Evolutionary conservation across 2,797 vertebrate species (phyloP), one percentile per base, ranked within the genome.

Genomic region (Spheniscus humboldti): DNA sequence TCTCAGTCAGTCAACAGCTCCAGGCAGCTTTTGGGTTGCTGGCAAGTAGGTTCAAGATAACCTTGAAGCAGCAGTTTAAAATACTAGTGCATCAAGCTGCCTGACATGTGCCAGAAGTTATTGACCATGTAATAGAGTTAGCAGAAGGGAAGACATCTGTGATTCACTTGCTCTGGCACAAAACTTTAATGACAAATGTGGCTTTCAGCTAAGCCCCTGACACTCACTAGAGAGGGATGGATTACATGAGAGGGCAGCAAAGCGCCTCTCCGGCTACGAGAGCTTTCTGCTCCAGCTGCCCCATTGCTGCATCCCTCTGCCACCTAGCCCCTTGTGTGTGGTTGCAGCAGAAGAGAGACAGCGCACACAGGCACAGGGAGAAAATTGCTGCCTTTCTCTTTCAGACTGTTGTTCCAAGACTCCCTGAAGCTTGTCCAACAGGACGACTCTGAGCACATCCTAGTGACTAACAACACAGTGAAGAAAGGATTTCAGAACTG

Each of bases 281-380:
- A 81, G n/a, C 27, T 67, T 84, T 78, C 50, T 75, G 50, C 33
- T 68, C 37, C 45, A 67, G 56, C 69, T 94, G 48, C 22, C 31
- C 13, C 48, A 28, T 4, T 6, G 50, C 56, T 24, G 41, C 63
- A n/a, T 11, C 25, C 30, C 69, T 84, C 83, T 47, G 50, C 53
- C 31, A 59, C 6, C 10, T 9, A 50, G 33, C 4, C 23, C 55
- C 22, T 10, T 39, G 25, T 8, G 22, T 13, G 14, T 37, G n/a
- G 24, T 0, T 71, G 56, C 28, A 62, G 62, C n/a, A 86, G 48
- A 33, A 69, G 55, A 86, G 41, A 63, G n/a, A 31, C n/a, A 31
- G 17, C 0, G 1, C 30, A 33, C 16, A n/a, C 9, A 25, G 56
- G 18, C 14, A 43, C 33, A 60, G 33, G 0, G 5, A 39, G 47